Conservation (phyloP, 2,113 vertebrate genomes). For the Octodon degus region DNA sequence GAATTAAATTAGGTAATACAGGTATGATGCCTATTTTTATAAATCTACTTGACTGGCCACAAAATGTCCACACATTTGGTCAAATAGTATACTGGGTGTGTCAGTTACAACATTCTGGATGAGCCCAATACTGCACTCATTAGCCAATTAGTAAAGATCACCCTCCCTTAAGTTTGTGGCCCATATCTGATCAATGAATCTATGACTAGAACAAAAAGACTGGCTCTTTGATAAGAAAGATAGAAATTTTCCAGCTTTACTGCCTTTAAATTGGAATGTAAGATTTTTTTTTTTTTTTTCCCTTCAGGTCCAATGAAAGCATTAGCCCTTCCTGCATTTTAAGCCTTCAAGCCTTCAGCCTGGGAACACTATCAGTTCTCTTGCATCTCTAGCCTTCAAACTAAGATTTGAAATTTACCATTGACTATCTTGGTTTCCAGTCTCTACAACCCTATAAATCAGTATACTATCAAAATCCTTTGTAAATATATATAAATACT, state of each 20-base stretch:
- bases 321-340: background rate
- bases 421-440: background rate
- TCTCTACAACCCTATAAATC: background rate
- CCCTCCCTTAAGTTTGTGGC: background rate
- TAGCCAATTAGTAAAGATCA: background rate
- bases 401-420: background rate
- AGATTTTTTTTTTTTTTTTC: background rate
- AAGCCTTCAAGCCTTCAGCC: background rate
- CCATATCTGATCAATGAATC: background rate
- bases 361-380: background rate
- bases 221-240: background rate
- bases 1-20: slow-evolving; percentile 39
- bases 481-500: background rate
- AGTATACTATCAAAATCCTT: background rate
- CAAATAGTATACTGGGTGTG: background rate
- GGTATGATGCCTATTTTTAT: background rate
- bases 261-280: background rate
- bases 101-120: background rate
- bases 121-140: background rate
- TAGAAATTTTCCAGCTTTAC: background rate
- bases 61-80: background rate
- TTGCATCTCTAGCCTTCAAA: background rate
- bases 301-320: background rate
- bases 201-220: background rate
- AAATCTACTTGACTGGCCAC: background rate